Evolutionary conservation across 1,140 invertebrate species (phyloP), one percentile per base, ranked within the genome.

Genomic region (Heliothis virescens): DNA sequence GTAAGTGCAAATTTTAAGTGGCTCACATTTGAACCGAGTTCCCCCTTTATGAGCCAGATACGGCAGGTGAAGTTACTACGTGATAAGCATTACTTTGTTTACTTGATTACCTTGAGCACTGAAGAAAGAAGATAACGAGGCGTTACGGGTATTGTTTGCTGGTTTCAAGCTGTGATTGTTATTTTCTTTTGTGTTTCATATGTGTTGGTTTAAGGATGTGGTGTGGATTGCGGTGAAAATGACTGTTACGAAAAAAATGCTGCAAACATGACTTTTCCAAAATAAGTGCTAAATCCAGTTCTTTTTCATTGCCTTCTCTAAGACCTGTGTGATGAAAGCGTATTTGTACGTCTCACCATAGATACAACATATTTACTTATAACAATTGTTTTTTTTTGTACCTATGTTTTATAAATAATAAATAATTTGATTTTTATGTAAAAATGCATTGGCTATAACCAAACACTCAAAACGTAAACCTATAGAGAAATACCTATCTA

Each of bases 1-100:
- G 83, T 88, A 86, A 87, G 83, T 84, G 83, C 79, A 85, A 83
- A 87, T 84, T 88, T 86, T 83, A 90, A 92, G 84, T 88, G 87
- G 79, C 79, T 84, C 84, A 59, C 82, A 84, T 88, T 80, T 84
- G 81, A 86, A 81, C 53, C 77, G 41, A 85, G 85, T 85, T 87
- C 87, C 86, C 87, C 82, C 62, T 78, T 72, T 47, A 82, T 57
- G 67, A 55, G 75, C 60, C 83, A 88, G 73, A 76, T 76, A 76
- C 73, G 72, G 12, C 72, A 76, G 83, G 86, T 90, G 80, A 82
- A 82, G 71, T 71, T 72, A 82, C 74, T 63, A 18, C 57, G 41
- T 29, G 77, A 60, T 71, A 72, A 72, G 13, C 15, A 7, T 60
- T 50, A 69, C 65, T 71, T 77, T 77, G 75, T 77, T 67, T 77